phyloP scores from a whole-genome alignment of 2,797 vertebrate genomes.

The Phataginus tricuspis region DNA sequence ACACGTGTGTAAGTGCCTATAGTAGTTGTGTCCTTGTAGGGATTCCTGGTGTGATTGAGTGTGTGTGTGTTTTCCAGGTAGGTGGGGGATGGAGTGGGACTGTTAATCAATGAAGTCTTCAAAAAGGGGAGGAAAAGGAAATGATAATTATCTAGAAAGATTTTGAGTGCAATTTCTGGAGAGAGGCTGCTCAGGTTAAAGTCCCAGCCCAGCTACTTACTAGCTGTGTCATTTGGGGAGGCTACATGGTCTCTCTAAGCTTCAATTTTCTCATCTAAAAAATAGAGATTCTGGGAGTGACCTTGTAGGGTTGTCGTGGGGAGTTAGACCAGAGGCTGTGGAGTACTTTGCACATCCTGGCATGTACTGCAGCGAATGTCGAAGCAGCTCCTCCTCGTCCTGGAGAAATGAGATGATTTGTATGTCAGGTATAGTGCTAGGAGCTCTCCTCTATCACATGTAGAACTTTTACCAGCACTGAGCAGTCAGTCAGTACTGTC shows the following conservation, averaged over 20 bases:
- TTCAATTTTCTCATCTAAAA: background rate
- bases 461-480: background rate
- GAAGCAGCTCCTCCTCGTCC: too few species aligned
- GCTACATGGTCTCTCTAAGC: background rate
- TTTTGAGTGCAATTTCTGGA: background rate
- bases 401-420: background rate
- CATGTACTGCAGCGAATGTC: background rate
- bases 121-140: background rate
- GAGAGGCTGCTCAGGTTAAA: background rate
- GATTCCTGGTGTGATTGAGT: background rate
- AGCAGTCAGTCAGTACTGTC: background rate
- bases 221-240: background rate
- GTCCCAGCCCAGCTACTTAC: background rate
- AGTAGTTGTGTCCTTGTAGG: background rate
- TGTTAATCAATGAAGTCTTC: background rate
- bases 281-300: background rate
- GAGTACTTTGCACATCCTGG: background rate
- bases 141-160: background rate
- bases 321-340: background rate
- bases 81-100: accelerated
- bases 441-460: background rate
- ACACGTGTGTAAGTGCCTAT: accelerated
- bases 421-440: background rate
- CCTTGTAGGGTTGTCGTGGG: background rate
- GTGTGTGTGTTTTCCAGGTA: background rate